Evolutionary conservation across 2,113 vertebrate species (phyloP).

Genomic region (Ranitomeya variabilis): DNA sequence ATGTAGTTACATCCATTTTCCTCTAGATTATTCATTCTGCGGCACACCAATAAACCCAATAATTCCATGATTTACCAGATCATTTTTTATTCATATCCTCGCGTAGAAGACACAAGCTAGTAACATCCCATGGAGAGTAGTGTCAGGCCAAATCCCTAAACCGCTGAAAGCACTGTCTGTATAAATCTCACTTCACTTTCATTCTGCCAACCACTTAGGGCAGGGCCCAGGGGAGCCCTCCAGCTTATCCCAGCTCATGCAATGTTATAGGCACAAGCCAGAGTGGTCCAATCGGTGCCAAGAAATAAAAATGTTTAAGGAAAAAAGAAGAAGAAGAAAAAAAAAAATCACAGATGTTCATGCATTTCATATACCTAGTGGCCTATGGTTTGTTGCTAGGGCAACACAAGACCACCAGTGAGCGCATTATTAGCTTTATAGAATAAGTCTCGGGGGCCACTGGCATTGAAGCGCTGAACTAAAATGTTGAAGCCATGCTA

Average conservation of each 20-base stretch:
- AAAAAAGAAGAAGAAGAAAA: conserved; percentile 70
- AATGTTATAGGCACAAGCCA: conserved; percentile 71
- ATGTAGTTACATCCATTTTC: conserved; percentile 63
- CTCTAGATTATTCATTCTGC: conserved; percentile 61
- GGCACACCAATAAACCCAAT: conserved; percentile 63
- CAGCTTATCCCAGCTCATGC: conserved; percentile 68
- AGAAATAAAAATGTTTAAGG: conserved; percentile 75
- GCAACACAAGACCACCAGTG: conserved; percentile 89
- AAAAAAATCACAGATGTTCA: conserved; percentile 80
- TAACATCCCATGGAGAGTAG: conserved; percentile 61
- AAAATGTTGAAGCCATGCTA: conserved; percentile 73
- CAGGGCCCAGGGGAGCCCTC: conserved; percentile 68
- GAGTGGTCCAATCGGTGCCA: conserved; percentile 67
- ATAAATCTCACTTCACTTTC: conserved; percentile 68
- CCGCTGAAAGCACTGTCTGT: conserved; percentile 57
- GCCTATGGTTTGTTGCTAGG: conserved; percentile 90
- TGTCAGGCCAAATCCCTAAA: conserved; percentile 64
- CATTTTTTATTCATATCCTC: conserved; percentile 65
- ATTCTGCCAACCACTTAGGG: conserved; percentile 68
- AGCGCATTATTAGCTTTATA: conserved; percentile 88
- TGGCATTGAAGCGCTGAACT: conserved; percentile 76
- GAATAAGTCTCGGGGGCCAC: conserved; percentile 80
- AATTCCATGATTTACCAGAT: conserved; percentile 65
- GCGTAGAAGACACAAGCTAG: conserved; percentile 66
- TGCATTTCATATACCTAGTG: conserved; percentile 83